Evolutionary conservation across 2,888 invertebrate species (phyloP).

Genomic region (Koerneria pararmatus): DNA sequence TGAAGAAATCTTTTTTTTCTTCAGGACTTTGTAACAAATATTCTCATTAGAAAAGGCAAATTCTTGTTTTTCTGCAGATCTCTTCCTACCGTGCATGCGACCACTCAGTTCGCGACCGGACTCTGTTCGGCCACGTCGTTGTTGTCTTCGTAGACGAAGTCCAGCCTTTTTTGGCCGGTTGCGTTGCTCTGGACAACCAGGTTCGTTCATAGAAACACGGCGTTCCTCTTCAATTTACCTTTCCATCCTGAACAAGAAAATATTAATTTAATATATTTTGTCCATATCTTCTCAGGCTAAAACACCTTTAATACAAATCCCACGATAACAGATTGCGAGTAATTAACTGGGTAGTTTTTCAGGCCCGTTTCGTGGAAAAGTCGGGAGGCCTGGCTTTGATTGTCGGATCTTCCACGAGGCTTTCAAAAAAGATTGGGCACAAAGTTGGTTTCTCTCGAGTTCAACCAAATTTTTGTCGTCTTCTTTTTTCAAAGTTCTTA

Average conservation of each 20-base stretch:
- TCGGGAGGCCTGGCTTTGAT: constrained; percentile 45
- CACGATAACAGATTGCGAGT: too few relatives aligned
- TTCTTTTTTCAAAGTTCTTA: neutral
- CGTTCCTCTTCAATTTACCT: too few relatives aligned
- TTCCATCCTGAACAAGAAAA: too few relatives aligned
- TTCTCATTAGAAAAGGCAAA: too few relatives aligned
- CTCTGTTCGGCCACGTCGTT: constrained; percentile 41
- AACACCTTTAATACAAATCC: too few relatives aligned
- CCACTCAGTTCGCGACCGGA: constrained; percentile 36
- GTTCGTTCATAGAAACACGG: constrained; percentile 15
- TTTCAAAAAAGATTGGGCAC: constrained; percentile 16
- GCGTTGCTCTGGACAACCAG: constrained; percentile 47
- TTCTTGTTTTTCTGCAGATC: too few relatives aligned
- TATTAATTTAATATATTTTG: too few relatives aligned
- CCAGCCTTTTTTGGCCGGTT: constrained; percentile 43
- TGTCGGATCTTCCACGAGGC: constrained; percentile 39
- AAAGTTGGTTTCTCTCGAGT: neutral
- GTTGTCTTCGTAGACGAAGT: constrained; percentile 49
- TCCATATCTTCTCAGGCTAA: too few relatives aligned
- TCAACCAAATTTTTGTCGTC: neutral
- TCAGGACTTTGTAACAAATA: too few relatives aligned
- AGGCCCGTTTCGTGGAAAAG: constrained; percentile 44
- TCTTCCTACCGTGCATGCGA: constrained; percentile 44
- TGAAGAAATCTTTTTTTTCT: too few relatives aligned
- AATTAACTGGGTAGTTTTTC: too few relatives aligned